Percentiles rank a stretch among this genome's conserved stretches.
Evolutionary conservation across 2,888 invertebrate species (phyloP).

Genomic region (Eupithecia dodoneata): DNA sequence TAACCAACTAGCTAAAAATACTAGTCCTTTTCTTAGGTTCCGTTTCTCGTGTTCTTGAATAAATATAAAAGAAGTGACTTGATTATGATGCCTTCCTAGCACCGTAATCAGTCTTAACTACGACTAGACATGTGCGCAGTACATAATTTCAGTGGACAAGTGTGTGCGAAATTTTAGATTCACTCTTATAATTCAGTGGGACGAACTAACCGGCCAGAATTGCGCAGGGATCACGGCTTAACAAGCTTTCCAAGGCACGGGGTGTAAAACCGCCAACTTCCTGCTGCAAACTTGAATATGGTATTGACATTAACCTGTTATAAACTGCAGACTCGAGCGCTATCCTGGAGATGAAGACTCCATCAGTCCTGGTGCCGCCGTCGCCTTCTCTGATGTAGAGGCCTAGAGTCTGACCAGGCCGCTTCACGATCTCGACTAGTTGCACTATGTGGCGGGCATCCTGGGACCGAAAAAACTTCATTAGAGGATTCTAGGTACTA

Average conservation of each 20-base stretch:
- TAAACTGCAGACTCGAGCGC: conserved; percentile 98
- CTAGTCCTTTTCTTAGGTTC: background rate
- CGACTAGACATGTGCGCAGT: background rate
- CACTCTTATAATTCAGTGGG: background rate
- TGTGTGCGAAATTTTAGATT: background rate
- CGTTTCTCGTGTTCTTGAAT: background rate
- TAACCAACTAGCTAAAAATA: background rate
- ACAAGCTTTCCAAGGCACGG: background rate
- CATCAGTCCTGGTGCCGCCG: conserved; percentile 96
- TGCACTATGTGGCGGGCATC: conserved; percentile 91
- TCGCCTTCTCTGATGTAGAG: conserved; percentile 99
- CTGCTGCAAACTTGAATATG: too few relatives aligned
- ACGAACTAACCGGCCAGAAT: too few relatives aligned
- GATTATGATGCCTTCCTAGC: background rate
- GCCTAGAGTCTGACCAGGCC: conserved; percentile 99
- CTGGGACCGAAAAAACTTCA: conserved; percentile 63
- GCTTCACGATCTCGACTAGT: conserved; percentile 98
- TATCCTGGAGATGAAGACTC: conserved; percentile 96
- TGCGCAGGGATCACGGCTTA: background rate
- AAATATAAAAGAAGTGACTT: background rate
- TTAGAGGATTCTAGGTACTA: background rate
- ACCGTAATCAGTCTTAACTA: background rate
- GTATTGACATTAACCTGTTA: conserved; percentile 89
- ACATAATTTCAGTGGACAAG: background rate
- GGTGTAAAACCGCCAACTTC: background rate